Evolutionary conservation across 2,797 vertebrate species (phyloP).

Genomic region (Tokudaia muenninki): DNA sequence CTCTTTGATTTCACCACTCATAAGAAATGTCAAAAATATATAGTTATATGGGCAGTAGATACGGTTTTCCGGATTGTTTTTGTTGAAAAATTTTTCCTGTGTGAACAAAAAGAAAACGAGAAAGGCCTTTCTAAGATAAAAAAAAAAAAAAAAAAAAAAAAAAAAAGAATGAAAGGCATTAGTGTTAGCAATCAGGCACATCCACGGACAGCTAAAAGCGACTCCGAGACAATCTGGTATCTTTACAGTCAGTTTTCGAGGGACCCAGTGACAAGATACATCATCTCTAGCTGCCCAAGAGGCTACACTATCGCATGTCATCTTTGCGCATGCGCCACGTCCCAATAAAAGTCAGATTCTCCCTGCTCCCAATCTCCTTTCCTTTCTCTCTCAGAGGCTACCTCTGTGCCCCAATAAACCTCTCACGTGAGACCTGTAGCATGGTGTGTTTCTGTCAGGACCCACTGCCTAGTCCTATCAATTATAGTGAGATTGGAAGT

Average conservation of each 20-base stretch:
- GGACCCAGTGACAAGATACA: neutral
- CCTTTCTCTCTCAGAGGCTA: neutral
- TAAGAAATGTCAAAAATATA: slow-evolving; percentile 50
- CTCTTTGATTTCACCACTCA: slow-evolving; percentile 20
- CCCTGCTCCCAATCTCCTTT: neutral
- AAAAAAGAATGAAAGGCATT: neutral
- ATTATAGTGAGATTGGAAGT: slow-evolving; percentile 8
- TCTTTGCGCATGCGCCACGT: neutral
- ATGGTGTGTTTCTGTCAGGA: neutral
- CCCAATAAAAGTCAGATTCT: neutral
- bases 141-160: no score
- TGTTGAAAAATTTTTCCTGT: slow-evolving; percentile 40
- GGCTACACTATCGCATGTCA: neutral
- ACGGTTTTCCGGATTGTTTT: neutral
- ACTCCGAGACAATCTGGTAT: neutral
- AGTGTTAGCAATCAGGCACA: neutral
- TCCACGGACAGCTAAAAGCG: neutral
- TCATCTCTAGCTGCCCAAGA: neutral
- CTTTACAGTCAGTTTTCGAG: neutral
- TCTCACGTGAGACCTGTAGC: neutral
- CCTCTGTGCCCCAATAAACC: neutral
- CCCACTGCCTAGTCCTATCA: neutral
- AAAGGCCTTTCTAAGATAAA: neutral
- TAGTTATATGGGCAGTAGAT: neutral
- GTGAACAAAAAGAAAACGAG: slow-evolving; percentile 29